Conservation (phyloP, 2,888 invertebrate species). For the Lasioglossum calceatum region DNA sequence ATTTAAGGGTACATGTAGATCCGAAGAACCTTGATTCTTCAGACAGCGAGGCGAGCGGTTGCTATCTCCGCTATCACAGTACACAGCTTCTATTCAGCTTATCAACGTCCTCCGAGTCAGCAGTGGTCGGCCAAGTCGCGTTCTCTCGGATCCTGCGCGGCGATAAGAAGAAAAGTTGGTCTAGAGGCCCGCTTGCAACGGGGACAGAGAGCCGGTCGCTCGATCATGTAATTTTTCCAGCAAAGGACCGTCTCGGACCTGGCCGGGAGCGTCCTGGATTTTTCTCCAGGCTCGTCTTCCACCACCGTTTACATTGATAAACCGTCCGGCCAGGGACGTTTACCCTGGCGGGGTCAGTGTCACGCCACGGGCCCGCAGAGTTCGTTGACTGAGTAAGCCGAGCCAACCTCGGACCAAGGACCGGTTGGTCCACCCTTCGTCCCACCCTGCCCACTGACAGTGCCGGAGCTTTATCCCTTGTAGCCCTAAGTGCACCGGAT, state of each 20-base stretch:
- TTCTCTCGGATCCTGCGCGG: background rate
- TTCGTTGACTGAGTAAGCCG: conserved; percentile 78
- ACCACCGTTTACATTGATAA: conserved; percentile 61
- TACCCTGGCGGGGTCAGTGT: conserved; percentile 80
- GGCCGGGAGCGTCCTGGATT: background rate
- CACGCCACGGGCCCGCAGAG: conserved; percentile 76
- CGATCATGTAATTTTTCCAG: background rate
- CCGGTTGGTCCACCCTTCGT: conserved; percentile 79
- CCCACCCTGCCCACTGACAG: conserved; percentile 71
- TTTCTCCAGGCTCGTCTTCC: background rate
- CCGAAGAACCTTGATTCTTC: background rate
- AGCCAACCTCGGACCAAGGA: conserved; percentile 76
- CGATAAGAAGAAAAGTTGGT: background rate
- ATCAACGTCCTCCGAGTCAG: background rate
- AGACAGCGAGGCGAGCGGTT: background rate
- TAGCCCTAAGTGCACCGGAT: conserved; percentile 59
- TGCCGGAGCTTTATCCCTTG: conserved; percentile 62
- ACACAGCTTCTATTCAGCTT: background rate
- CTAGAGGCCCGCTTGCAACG: background rate
- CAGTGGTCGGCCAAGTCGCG: background rate
- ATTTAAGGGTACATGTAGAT: background rate
- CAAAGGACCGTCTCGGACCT: background rate
- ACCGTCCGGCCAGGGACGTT: conserved; percentile 73
- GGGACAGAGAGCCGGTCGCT: background rate
- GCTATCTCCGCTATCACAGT: background rate